A percentile compares a stretch with the other conserved stretches of the same genome.
phyloP scores from a whole-genome alignment of 2,113 vertebrate species.

The Hemiprocne comata region DNA sequence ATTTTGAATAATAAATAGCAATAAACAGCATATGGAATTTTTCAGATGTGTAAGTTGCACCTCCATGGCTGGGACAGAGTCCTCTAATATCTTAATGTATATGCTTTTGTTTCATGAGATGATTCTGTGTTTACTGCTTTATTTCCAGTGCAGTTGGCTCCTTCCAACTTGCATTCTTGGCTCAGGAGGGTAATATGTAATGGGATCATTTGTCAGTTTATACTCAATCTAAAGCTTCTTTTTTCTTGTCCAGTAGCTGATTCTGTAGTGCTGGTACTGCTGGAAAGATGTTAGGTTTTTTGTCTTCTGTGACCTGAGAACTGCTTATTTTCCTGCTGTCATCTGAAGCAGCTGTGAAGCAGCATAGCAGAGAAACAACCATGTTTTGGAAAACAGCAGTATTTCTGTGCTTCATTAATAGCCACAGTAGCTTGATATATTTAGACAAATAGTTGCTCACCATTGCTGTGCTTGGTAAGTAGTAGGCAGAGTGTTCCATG shows the following conservation, averaged over 20 bases:
- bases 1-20: neutral
- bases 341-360: neutral
- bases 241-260: neutral
- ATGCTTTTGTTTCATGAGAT: neutral
- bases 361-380: neutral
- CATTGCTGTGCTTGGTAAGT: neutral
- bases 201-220: neutral
- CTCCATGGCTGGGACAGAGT: neutral
- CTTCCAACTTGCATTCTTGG: neutral
- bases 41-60: neutral
- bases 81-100: neutral
- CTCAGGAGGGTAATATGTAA: neutral
- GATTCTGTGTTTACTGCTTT: neutral
- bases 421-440: neutral
- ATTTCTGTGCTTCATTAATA: neutral
- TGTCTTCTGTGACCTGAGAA: neutral
- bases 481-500: neutral
- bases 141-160: neutral
- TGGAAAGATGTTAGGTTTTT: neutral
- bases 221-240: neutral
- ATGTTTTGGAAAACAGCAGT: neutral
- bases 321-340: neutral
- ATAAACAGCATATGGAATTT: neutral
- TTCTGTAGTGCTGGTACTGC: neutral
- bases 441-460: neutral